These are phyloP conservation scores for Macrotrachela quadricornifera DNA, from an alignment of 1,140 invertebrate genomes.

Conservation along the genomic window DNA sequence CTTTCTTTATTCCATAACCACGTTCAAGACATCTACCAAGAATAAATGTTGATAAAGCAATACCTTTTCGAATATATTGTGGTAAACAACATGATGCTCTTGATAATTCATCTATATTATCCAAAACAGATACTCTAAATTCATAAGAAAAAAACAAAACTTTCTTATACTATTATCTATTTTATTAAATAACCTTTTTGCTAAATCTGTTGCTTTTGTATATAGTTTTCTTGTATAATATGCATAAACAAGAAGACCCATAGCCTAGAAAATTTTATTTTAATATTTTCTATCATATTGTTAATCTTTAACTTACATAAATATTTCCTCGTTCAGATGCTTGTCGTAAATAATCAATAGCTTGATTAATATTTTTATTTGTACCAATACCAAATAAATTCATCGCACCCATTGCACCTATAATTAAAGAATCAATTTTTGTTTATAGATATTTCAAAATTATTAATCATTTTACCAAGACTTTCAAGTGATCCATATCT, in stretches of 20 bases:
- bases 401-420: slow-evolving; percentile 29
- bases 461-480: slow-evolving; percentile 19
- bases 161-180: neutral
- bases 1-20: slow-evolving; percentile 18
- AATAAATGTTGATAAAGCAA: slow-evolving; percentile 25
- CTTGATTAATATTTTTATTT: slow-evolving; percentile 16
- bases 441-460: neutral
- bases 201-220: slow-evolving; percentile 26
- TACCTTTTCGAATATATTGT: slow-evolving; percentile 22
- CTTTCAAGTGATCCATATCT: slow-evolving; percentile 30
- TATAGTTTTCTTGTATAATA: slow-evolving; percentile 27
- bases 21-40: slow-evolving; percentile 22
- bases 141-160: neutral
- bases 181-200: slow-evolving; percentile 17
- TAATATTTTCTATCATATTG: no score
- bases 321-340: slow-evolving; percentile 27
- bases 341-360: slow-evolving; percentile 25
- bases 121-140: slow-evolving; percentile 19
- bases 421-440: slow-evolving; percentile 1
- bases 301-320: slow-evolving; percentile 12
- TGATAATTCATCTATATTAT: slow-evolving; percentile 17
- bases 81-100: slow-evolving; percentile 23
- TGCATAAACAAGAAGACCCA: slow-evolving; percentile 23
- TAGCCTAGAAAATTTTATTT: slow-evolving; percentile 9
- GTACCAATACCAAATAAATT: slow-evolving; percentile 26